Evolutionary conservation across 2,888 invertebrate genomes (phyloP).

Genomic region (Geotrupes spiniger): DNA sequence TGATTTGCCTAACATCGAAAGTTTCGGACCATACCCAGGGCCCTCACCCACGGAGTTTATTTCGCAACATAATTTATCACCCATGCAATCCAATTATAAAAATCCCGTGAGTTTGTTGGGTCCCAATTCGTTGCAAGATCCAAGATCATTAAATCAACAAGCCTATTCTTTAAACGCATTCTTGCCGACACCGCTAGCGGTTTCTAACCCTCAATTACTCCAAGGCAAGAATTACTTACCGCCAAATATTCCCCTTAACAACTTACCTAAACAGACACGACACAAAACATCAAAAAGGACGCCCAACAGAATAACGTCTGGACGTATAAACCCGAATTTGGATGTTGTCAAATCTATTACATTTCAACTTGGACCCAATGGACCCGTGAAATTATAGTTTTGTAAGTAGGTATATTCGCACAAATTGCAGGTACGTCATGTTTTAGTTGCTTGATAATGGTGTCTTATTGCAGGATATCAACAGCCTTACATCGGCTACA

Average conservation of each 20-base stretch:
- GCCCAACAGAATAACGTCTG: not conserved
- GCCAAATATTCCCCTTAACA: slow-evolving; percentile 7
- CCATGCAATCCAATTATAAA: no score
- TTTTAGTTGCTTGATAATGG: not conserved
- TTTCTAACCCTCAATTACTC: not conserved
- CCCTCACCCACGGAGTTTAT: slow-evolving; percentile 5
- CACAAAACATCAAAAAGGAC: not conserved
- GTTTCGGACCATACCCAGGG: slow-evolving; percentile 11
- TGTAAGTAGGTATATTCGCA: slow-evolving; percentile 24
- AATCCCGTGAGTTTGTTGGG: no score
- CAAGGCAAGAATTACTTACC: not conserved
- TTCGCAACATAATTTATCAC: not conserved
- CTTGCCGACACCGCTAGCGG: slow-evolving; percentile 13
- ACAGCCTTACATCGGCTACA: not conserved
- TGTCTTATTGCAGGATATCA: not conserved
- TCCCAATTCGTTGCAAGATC: slow-evolving; percentile 6
- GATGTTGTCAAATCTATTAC: slow-evolving; percentile 39
- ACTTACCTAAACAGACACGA: slow-evolving; percentile 13
- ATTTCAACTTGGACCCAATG: slow-evolving; percentile 42
- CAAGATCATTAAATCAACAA: slow-evolving; percentile 12
- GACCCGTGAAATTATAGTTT: slow-evolving; percentile 42
- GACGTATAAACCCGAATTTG: slow-evolving; percentile 16
- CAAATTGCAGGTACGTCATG: not conserved
- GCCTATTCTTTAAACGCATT: slow-evolving; percentile 11
- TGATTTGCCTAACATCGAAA: slow-evolving; percentile 8